Conservation (phyloP, 2,797 vertebrate genomes). For the Oreochromis grahami region DNA sequence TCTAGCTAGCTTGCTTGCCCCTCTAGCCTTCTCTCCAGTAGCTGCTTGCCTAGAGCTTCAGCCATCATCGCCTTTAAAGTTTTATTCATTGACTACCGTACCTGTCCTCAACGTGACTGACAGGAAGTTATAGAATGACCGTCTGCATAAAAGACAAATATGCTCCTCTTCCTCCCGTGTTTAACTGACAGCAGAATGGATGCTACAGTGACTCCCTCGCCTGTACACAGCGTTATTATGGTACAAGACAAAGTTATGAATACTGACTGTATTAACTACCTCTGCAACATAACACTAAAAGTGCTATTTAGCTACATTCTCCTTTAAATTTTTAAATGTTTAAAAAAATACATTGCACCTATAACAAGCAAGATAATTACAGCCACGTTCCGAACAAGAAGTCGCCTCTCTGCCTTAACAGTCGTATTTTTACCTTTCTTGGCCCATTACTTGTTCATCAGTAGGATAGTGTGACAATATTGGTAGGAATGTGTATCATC, state of each 20-base stretch:
- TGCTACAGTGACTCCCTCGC: background rate
- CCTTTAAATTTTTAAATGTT: background rate
- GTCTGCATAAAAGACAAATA: background rate
- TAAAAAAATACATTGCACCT: background rate
- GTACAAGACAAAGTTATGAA: background rate
- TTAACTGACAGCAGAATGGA: background rate
- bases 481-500: background rate
- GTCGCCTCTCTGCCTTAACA: background rate
- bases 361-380: background rate
- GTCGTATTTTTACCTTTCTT: background rate
- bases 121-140: background rate
- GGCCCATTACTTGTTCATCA: background rate
- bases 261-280: background rate
- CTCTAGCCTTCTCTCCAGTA: background rate
- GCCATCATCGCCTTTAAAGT: background rate
- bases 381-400: background rate
- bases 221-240: background rate
- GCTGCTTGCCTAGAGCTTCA: background rate
- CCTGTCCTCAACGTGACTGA: background rate
- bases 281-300: background rate
- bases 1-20: background rate
- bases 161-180: background rate
- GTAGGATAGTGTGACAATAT: background rate
- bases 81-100: background rate
- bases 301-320: background rate